phyloP scores from a whole-genome alignment of 2,113 vertebrate genomes.

The Cynopterus brachyotis region DNA sequence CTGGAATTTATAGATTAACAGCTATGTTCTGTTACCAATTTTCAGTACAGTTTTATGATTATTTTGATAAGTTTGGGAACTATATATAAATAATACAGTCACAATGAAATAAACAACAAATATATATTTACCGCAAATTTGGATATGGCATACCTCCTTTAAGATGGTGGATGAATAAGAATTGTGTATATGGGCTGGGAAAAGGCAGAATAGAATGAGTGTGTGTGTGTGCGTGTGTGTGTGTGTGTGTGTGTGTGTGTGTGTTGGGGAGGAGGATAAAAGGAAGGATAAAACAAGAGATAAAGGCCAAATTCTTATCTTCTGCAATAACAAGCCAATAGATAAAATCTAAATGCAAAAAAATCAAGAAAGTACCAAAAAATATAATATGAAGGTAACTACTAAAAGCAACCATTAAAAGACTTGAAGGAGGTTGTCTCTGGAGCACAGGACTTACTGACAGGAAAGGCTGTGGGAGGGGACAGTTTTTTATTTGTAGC shows the following conservation, averaged over 20 bases:
- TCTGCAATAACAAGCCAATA: background rate
- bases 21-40: background rate
- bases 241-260: too few relatives aligned
- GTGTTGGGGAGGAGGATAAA: fast-evolving
- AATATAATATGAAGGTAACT: background rate
- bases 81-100: background rate
- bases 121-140: background rate
- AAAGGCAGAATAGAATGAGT: background rate
- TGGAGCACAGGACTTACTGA: background rate
- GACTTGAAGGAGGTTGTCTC: background rate
- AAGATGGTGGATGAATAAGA: background rate
- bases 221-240: too few relatives aligned
- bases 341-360: background rate
- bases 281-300: background rate
- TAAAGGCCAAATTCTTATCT: background rate
- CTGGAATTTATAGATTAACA: background rate
- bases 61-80: background rate
- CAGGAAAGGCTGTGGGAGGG: background rate
- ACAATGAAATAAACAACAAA: background rate
- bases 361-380: background rate
- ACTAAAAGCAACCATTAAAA: too few relatives aligned
- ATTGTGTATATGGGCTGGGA: background rate
- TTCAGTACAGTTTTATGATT: background rate
- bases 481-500: background rate
- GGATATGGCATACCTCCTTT: background rate